phyloP scores from a whole-genome alignment of 2,888 invertebrate genomes.

The Beris chalybata region DNA sequence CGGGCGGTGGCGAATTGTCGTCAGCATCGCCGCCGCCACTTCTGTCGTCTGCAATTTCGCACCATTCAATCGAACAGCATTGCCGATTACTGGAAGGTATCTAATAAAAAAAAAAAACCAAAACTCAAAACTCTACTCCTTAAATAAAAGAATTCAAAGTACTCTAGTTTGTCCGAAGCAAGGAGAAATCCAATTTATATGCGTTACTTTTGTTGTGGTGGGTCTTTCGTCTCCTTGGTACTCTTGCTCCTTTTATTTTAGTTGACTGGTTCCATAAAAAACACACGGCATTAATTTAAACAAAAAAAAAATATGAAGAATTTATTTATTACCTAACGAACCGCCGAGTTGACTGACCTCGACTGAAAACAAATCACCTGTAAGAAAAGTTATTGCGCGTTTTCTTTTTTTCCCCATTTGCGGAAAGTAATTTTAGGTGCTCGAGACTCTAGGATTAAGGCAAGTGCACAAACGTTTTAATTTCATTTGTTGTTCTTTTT shows the following conservation, averaged over 20 bases:
- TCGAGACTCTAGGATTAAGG: constrained; percentile 43
- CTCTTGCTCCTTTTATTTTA: constrained; percentile 5
- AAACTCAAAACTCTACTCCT: constrained; percentile 42
- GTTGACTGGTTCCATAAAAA: constrained; percentile 3
- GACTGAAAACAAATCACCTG: background rate
- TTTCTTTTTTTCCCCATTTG: constrained; percentile 24
- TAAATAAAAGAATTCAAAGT: constrained; percentile 40
- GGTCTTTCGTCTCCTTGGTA: constrained; percentile 12
- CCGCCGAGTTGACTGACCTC: constrained; percentile 16
- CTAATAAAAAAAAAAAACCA: constrained; percentile 43
- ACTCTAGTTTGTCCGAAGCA: constrained; percentile 33
- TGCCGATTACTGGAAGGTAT: constrained; percentile 57
- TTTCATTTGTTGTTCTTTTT: constrained; percentile 23
- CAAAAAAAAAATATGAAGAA: constrained; percentile 23
- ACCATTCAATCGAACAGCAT: constrained; percentile 49
- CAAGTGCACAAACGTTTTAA: constrained; percentile 38
- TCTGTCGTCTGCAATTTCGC: background rate
- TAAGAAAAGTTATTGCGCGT: constrained; percentile 17
- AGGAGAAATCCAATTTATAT: background rate
- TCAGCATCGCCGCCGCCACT: constrained; percentile 1
- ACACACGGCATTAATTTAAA: constrained; percentile 2
- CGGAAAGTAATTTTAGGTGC: constrained; percentile 35
- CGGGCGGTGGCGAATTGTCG: background rate
- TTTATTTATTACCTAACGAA: background rate
- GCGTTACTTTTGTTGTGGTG: background rate